These are phyloP conservation scores for Dicranocentrus wangi DNA, from an alignment of 2,888 invertebrate genomes.

Conservation along the genomic window DNA sequence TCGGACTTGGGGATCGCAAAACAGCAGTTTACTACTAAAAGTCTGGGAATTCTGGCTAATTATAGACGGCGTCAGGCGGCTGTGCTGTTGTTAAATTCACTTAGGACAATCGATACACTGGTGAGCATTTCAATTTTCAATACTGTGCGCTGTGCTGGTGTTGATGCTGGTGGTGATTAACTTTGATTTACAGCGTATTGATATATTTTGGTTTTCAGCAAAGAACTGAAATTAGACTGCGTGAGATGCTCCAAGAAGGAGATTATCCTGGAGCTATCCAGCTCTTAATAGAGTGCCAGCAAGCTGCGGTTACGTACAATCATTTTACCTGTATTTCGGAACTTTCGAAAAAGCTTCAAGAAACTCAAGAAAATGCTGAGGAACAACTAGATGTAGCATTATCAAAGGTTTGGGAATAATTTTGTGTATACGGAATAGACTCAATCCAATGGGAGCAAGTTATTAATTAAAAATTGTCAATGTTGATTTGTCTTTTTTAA, in stretches of 20 bases:
- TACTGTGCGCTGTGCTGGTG: background rate
- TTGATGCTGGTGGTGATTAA: background rate
- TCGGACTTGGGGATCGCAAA: slow-evolving; percentile 84
- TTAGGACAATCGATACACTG: slow-evolving; percentile 86
- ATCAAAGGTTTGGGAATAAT: slow-evolving; percentile 82
- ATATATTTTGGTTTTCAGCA: slow-evolving; percentile 78
- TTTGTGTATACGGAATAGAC: too few relatives aligned
- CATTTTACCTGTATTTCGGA: slow-evolving; percentile 95
- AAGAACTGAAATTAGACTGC: slow-evolving; percentile 88
- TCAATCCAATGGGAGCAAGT: too few relatives aligned
- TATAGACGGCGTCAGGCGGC: slow-evolving; percentile 91
- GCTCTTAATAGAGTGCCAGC: slow-evolving; percentile 90
- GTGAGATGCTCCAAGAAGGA: slow-evolving; percentile 86
- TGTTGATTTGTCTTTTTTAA: slow-evolving; percentile 54
- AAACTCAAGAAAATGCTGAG: slow-evolving; percentile 92
- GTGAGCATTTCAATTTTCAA: slow-evolving; percentile 76
- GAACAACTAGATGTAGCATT: slow-evolving; percentile 91
- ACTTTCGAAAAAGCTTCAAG: slow-evolving; percentile 88
- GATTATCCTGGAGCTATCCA: slow-evolving; percentile 93
- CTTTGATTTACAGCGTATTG: background rate
- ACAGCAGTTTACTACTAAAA: slow-evolving; percentile 87
- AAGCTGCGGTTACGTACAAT: slow-evolving; percentile 87
- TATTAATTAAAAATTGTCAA: too few relatives aligned
- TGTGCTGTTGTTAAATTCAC: slow-evolving; percentile 84
- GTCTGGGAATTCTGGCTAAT: slow-evolving; percentile 91